A percentile compares a stretch with the other conserved stretches of the same genome.
Conservation (phyloP, 2,113 vertebrate species). For the Daphoenositta chrysoptera region DNA sequence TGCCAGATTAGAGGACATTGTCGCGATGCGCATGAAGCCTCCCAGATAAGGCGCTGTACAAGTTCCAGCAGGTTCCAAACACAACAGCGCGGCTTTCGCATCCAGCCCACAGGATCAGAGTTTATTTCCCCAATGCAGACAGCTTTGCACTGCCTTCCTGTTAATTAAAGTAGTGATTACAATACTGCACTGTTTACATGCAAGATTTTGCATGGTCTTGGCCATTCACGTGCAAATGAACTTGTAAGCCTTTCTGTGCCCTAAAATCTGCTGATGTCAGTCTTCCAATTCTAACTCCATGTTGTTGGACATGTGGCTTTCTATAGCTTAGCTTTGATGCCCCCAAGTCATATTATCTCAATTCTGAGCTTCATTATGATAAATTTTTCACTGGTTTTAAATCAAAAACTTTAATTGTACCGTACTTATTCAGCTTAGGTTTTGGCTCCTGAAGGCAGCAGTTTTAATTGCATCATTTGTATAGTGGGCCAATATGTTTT, state of each 20-base stretch:
- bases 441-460: conserved; percentile 54
- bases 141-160: conserved; percentile 60
- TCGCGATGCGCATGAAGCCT: not conserved
- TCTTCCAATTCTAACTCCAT: conserved; percentile 50
- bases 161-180: conserved; percentile 70
- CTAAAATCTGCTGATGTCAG: conserved; percentile 66
- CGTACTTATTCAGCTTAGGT: conserved; percentile 15
- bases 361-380: conserved; percentile 59
- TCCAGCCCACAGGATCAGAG: conserved; percentile 54
- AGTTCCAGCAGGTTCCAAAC: conserved; percentile 58
- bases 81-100: not conserved
- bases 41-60: conserved; percentile 51
- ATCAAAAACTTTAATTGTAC: conserved; percentile 64
- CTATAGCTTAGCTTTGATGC: conserved; percentile 63
- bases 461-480: conserved; percentile 68
- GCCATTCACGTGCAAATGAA: conserved; percentile 66
- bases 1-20: conserved; percentile 59
- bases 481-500: conserved; percentile 58
- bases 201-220: conserved; percentile 63
- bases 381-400: conserved; percentile 51
- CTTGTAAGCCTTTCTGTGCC: conserved; percentile 61
- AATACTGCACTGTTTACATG: conserved; percentile 59
- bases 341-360: conserved; percentile 56
- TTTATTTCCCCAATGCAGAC: conserved; percentile 66
- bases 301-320: conserved; percentile 54